These are phyloP conservation scores for Leucoraja erinaceus DNA, from an alignment of 2,113 vertebrate species.

Conservation along the genomic window DNA sequence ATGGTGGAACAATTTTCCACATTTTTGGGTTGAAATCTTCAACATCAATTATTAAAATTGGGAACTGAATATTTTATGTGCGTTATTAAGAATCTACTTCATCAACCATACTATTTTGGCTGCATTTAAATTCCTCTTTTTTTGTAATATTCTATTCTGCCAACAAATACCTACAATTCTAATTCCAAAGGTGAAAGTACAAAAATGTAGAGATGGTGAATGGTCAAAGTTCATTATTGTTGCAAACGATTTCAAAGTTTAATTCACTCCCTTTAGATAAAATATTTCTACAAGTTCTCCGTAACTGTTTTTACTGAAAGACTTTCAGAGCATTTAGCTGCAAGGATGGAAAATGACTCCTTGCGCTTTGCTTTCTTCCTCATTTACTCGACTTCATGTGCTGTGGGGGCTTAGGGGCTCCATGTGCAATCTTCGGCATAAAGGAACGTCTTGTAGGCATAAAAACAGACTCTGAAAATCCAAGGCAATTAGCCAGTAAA, in stretches of 20 bases:
- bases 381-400: background rate
- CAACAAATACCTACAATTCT: background rate
- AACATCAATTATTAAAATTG: background rate
- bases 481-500: too few species aligned
- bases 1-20: background rate
- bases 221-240: background rate
- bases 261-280: background rate
- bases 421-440: background rate
- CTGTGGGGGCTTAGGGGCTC: background rate
- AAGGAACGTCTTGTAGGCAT: too few species aligned
- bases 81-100: background rate
- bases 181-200: background rate
- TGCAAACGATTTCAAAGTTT: background rate
- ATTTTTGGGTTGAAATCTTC: background rate
- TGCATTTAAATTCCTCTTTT: background rate
- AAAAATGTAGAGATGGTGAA: conserved; percentile 16
- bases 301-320: background rate
- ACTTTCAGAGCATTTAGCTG: background rate
- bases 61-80: background rate
- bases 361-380: background rate
- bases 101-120: background rate
- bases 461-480: too few species aligned
- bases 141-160: background rate
- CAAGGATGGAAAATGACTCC: background rate
- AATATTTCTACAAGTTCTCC: background rate